Evolutionary conservation across 2,888 invertebrate species (phyloP).

Genomic region (Dascillus cervinus): DNA sequence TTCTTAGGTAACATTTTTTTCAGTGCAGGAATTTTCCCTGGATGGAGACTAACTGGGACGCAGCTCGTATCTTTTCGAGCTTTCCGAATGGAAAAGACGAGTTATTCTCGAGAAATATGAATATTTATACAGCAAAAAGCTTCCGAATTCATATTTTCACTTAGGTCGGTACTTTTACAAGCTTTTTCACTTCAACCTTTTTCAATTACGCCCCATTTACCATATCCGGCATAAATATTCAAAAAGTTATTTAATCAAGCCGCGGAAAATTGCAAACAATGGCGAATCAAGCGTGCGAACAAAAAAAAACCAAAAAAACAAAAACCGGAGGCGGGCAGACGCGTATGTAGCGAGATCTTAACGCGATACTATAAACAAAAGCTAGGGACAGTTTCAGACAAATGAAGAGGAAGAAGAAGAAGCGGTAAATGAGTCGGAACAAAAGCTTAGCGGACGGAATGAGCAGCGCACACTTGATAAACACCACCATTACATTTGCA

Average conservation of each 20-base stretch:
- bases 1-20: too few species aligned
- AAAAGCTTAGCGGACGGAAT: slow-evolving; percentile 37
- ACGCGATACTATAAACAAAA: slow-evolving; percentile 14
- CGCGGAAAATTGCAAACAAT: too few species aligned
- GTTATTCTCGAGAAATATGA: slow-evolving; percentile 29
- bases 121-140: slow-evolving; percentile 32
- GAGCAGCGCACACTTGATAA: slow-evolving; percentile 37
- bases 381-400: slow-evolving; percentile 30
- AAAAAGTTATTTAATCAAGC: too few species aligned
- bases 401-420: slow-evolving; percentile 41
- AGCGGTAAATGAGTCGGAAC: slow-evolving; percentile 42
- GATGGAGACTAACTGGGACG: slow-evolving; percentile 19
- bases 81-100: slow-evolving; percentile 13
- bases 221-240: too few species aligned
- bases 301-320: too few species aligned
- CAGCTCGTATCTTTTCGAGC: slow-evolving; percentile 11
- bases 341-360: slow-evolving; percentile 6
- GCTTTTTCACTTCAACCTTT: slow-evolving; percentile 38
- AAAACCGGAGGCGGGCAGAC: neutral
- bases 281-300: too few species aligned
- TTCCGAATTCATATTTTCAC: slow-evolving; percentile 35
- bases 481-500: slow-evolving; percentile 41
- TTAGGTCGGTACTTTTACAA: slow-evolving; percentile 36
- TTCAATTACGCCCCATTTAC: too few species aligned
- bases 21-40: neutral